These are phyloP conservation scores for Nannoperca australis DNA, from an alignment of 2,797 vertebrate genomes.

Conservation along the genomic window DNA sequence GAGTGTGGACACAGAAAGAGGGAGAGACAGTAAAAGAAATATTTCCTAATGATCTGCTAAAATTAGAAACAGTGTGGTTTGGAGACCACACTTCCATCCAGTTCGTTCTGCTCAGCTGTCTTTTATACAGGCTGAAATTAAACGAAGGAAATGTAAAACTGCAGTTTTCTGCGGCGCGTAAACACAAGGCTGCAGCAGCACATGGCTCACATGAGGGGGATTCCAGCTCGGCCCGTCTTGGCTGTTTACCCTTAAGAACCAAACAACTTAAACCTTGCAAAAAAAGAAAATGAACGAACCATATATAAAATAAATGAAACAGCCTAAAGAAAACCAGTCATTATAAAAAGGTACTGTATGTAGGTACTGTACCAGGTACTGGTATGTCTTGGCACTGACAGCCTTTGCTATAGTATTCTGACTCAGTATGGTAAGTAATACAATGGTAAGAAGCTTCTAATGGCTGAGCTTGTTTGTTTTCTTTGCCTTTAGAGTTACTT, in stretches of 20 bases:
- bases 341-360: constrained; percentile 17
- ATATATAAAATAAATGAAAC: constrained; percentile 10
- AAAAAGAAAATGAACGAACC: constrained; percentile 26
- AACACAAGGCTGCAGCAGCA: constrained; percentile 25
- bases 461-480: constrained; percentile 58
- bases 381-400: constrained; percentile 21
- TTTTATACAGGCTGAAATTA: constrained; percentile 44
- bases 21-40: constrained; percentile 27
- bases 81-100: constrained; percentile 8
- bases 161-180: constrained; percentile 38
- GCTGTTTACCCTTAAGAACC: background rate
- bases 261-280: constrained; percentile 9
- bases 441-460: constrained; percentile 39
- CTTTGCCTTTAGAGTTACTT: constrained; percentile 39
- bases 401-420: background rate
- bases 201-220: constrained; percentile 4
- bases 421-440: constrained; percentile 30
- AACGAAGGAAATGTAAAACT: constrained; percentile 61
- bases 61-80: constrained; percentile 43
- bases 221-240: constrained; percentile 34
- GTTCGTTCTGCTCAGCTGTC: constrained; percentile 24
- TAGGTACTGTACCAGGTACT: no score
- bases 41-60: constrained; percentile 47
- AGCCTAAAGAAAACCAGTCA: constrained; percentile 6
- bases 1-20: constrained; percentile 11